Evolutionary conservation across 2,797 vertebrate genomes (phyloP).

Genomic region (Psittacula echo): DNA sequence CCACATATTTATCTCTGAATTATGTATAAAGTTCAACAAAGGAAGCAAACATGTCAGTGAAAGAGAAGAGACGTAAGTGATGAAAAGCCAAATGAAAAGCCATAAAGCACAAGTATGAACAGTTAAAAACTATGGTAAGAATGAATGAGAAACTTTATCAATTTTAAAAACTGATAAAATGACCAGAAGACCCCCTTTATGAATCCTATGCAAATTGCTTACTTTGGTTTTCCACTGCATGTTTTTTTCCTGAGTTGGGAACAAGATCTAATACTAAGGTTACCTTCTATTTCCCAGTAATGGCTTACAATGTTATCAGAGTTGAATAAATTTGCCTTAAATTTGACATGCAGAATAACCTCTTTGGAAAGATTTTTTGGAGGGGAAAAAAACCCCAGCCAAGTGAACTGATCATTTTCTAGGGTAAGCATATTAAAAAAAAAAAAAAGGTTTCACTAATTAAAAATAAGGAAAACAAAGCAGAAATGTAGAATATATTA

Average conservation of each 20-base stretch:
- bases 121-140: neutral
- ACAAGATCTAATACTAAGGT: neutral
- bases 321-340: neutral
- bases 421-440: neutral
- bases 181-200: neutral
- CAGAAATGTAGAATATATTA: neutral
- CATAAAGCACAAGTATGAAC: neutral
- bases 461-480: neutral
- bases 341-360: neutral
- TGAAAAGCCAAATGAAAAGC: neutral
- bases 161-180: neutral
- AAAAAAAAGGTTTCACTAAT: neutral
- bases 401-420: neutral
- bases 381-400: neutral
- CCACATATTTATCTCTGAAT: neutral
- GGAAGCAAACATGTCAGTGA: neutral
- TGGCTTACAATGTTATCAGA: neutral
- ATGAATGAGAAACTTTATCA: neutral
- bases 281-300: neutral
- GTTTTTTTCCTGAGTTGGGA: neutral
- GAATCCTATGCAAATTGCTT: neutral
- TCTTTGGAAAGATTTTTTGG: neutral
- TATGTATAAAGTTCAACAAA: conserved; percentile 2
- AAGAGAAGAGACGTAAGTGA: conserved; percentile 11
- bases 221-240: neutral